phyloP scores from a whole-genome alignment of 1,140 invertebrate genomes.

The Drosophila prosaltans region DNA sequence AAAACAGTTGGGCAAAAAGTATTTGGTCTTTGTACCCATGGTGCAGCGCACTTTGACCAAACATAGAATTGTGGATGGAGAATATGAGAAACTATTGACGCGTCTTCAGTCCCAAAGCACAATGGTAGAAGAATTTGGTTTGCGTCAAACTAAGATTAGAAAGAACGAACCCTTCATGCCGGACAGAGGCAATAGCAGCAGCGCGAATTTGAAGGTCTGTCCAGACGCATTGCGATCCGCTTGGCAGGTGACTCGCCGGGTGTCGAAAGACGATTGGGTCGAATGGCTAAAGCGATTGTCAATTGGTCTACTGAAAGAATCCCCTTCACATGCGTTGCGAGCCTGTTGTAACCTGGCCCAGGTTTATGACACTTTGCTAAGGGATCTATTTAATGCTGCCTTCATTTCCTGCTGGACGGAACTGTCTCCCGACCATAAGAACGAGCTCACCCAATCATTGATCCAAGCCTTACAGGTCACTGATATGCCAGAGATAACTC shows the following conservation, averaged over 20 bases:
- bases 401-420: slow-evolving; percentile 99
- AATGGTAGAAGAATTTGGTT: slow-evolving; percentile 85
- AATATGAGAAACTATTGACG: slow-evolving; percentile 90
- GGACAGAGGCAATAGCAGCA: slow-evolving; percentile 84
- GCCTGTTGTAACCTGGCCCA: slow-evolving; percentile 97
- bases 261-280: slow-evolving; percentile 99
- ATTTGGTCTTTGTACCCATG: slow-evolving; percentile 95
- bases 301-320: slow-evolving; percentile 97
- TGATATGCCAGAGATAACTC: slow-evolving; percentile 98
- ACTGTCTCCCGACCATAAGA: slow-evolving; percentile 91
- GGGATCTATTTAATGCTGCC: slow-evolving; percentile 98
- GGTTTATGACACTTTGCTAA: slow-evolving; percentile 95
- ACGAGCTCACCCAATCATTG: slow-evolving; percentile 93
- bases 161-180: slow-evolving; percentile 84
- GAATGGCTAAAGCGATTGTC: slow-evolving; percentile 97
- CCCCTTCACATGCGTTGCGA: slow-evolving; percentile 95
- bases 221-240: slow-evolving; percentile 93
- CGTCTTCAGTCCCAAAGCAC: slow-evolving; percentile 89
- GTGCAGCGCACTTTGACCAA: slow-evolving; percentile 93
- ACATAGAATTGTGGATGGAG: slow-evolving; percentile 91
- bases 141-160: slow-evolving; percentile 85
- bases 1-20: slow-evolving; percentile 94
- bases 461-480: slow-evolving; percentile 95
- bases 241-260: slow-evolving; percentile 94
- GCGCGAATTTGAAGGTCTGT: slow-evolving; percentile 92